Evolutionary conservation across 2,888 invertebrate genomes (phyloP).

Genomic region (Xestia ashworthii): DNA sequence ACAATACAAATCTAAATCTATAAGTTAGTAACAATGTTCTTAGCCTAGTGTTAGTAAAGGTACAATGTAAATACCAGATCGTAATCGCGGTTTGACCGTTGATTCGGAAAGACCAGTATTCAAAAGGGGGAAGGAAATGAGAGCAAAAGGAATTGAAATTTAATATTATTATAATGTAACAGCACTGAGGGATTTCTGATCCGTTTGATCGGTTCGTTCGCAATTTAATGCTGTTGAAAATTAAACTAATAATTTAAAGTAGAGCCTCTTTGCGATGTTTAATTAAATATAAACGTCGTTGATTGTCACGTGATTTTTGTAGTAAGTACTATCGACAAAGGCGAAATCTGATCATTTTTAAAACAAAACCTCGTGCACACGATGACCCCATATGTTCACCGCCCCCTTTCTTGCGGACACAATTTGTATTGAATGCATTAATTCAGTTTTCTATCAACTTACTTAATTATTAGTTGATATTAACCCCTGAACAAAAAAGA

Average conservation of each 20-base stretch:
- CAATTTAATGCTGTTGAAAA: background rate
- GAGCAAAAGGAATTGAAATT: constrained; percentile 8
- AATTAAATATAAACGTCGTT: background rate
- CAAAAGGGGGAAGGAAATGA: constrained; percentile 12
- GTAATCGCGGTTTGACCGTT: background rate
- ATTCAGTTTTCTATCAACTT: background rate
- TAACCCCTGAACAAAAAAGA: no score
- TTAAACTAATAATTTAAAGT: constrained; percentile 10
- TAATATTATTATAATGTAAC: constrained; percentile 22
- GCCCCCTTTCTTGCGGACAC: no score
- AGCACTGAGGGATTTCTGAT: constrained; percentile 16
- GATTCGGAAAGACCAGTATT: constrained; percentile 9
- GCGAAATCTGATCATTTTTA: background rate
- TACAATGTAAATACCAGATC: background rate
- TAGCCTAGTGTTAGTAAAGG: no score
- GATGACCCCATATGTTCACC: no score
- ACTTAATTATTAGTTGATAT: background rate
- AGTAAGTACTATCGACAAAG: background rate
- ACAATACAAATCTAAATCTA: no score
- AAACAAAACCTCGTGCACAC: no score
- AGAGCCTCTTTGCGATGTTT: constrained; percentile 7
- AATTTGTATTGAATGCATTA: background rate
- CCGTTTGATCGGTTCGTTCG: constrained; percentile 13
- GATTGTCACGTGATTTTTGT: constrained; percentile 18
- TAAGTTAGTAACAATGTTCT: no score